A percentile compares a stretch with the other conserved stretches of the same genome.
These are phyloP conservation scores for Xanthia togata DNA, from an alignment of 2,888 invertebrate species.

Conservation along the genomic window DNA sequence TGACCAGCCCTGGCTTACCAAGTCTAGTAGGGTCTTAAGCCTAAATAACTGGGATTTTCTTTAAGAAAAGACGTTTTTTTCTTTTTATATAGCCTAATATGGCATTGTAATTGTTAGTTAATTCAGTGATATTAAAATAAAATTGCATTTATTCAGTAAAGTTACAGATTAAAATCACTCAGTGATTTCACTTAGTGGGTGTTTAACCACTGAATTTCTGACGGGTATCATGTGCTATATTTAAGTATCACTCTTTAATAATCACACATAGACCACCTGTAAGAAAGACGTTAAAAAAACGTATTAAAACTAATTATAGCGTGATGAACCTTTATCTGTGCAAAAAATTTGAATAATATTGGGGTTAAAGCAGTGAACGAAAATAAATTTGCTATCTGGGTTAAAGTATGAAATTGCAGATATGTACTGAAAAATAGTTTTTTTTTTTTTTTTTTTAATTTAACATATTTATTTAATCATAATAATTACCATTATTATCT, in stretches of 20 bases:
- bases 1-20: slow-evolving; percentile 45
- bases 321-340: no score
- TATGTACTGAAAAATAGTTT: no score
- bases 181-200: no score
- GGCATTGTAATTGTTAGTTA: no score
- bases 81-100: no score
- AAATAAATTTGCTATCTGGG: no score
- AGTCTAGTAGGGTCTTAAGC: slow-evolving; percentile 13
- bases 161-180: neutral
- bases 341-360: neutral
- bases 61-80: neutral
- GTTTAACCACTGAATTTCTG: neutral
- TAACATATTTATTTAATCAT: no score
- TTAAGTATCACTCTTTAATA: neutral
- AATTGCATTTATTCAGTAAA: neutral
- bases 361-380: no score
- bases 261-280: no score
- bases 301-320: neutral
- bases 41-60: slow-evolving; percentile 3
- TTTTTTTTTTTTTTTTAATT: no score
- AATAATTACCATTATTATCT: no score
- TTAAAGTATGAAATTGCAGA: no score
- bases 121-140: neutral
- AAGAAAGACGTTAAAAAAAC: neutral
- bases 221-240: neutral